A percentile compares a stretch with the other conserved stretches of the same genome.
These are phyloP conservation scores for Hoplostethus atlanticus DNA, from an alignment of 2,797 vertebrate species.

Conservation along the genomic window DNA sequence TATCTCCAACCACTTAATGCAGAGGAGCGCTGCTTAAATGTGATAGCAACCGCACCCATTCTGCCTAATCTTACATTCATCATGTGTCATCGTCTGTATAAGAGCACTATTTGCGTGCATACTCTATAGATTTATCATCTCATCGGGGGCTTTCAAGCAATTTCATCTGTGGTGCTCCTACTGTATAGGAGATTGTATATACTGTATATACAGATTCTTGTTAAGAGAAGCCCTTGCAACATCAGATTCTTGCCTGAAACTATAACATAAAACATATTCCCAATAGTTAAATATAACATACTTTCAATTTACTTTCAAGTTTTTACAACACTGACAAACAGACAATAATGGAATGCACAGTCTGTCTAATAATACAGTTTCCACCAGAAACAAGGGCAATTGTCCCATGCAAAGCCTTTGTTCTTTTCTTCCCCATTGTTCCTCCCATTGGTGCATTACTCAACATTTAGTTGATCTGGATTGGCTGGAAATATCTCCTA, in stretches of 20 bases:
- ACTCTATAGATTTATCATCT: constrained; percentile 70
- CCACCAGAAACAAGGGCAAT: constrained; percentile 42
- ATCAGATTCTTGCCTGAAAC: constrained; percentile 65
- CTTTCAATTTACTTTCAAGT: constrained; percentile 40
- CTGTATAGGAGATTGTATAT: constrained; percentile 55
- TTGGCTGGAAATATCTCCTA: constrained; percentile 56
- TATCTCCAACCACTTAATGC: constrained; percentile 82
- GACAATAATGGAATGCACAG: constrained; percentile 18
- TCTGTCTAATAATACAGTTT: constrained; percentile 27
- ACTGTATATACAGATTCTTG: too few relatives aligned
- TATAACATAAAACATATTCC: constrained; percentile 56
- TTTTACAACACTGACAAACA: neutral
- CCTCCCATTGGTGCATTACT: constrained; percentile 49
- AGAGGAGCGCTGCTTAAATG: constrained; percentile 77
- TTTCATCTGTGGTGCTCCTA: constrained; percentile 63
- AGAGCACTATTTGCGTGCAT: constrained; percentile 68
- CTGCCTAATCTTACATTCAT: constrained; percentile 75
- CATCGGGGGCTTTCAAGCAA: constrained; percentile 69
- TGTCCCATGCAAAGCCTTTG: constrained; percentile 53
- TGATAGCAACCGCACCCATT: constrained; percentile 75
- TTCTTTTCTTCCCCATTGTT: constrained; percentile 47
- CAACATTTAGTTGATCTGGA: constrained; percentile 43
- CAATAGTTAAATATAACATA: constrained; percentile 48
- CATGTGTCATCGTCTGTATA: constrained; percentile 71
- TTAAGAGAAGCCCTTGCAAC: constrained; percentile 65